Base-by-base conservation (phyloP, 2,888 invertebrate species). In the Pyrochroa serraticornis region DNA sequence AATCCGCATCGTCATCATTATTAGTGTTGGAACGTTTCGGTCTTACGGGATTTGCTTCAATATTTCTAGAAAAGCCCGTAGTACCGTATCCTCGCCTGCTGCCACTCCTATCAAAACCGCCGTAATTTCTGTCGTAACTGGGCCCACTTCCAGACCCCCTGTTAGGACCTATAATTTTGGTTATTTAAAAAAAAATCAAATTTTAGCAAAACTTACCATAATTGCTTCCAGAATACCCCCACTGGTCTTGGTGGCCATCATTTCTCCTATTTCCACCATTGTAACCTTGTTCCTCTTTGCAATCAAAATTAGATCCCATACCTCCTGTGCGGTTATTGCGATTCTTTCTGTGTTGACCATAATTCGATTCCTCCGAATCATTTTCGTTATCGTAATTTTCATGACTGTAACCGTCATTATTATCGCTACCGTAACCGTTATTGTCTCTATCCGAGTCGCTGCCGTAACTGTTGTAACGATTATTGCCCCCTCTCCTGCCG, bases 1-100 rank as follows among this genome's bases (percentile, higher is more conserved):
- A 54, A 55, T 62, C 58, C 6, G 57, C 39, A 8, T 49, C 58
- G 8, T 62, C 44, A 36, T 49, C 60, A 56, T 65, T 37, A 13
- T 34, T 13, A 50, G n/a, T 41, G 22, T 51, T 37, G 13, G 54
- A 47, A 30, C 58, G 35, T 36, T 38, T 50, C 10, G 48, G 42
- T 37, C 54, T 39, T 47, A 51, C 35, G 22, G 10, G 32, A 50
- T 36, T 46, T 47, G 22, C 34, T 43, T 49, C 44, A 22, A 39
- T 34, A 57, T 43, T 53, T 32, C 52, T 42, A 35, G 9, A 7
- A 31, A 30, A 46, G 51, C 44, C 41, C 33, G 39, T 46, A 35
- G 37, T 12, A 31, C 48, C 39, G 8, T 41, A 34, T 41, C 49
- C 58, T n/a, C 60, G 45, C 30, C 62, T 49, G 30, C 61, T 58